Evolutionary conservation across 30 jellyfish, hydroid and myxozoan genomes (phyloP).

Genomic region (Calvadosia cruxmelitensis): DNA sequence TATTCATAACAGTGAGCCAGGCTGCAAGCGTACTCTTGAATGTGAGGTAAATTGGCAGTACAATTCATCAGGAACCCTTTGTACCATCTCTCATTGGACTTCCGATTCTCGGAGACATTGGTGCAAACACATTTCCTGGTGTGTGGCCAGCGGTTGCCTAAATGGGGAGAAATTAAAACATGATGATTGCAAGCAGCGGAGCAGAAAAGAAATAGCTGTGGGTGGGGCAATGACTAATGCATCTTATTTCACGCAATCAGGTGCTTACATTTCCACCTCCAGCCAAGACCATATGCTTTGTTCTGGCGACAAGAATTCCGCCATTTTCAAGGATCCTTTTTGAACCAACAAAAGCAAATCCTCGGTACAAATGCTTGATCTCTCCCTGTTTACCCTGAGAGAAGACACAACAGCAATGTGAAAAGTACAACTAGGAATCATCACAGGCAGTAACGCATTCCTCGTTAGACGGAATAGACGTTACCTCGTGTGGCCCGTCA

Average conservation of each 20-base stretch:
- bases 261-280: conserved; percentile 49
- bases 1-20: not conserved
- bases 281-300: conserved; percentile 71
- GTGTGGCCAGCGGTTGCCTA: conserved; percentile 17
- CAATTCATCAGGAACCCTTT: not conserved
- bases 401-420: not conserved
- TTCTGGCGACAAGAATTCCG: conserved; percentile 78
- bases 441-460: not conserved
- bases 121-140: conserved; percentile 70
- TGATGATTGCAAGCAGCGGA: too few species aligned
- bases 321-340: conserved; percentile 84
- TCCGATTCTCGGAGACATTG: conserved; percentile 92
- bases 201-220: not conserved
- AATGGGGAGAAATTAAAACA: too few species aligned
- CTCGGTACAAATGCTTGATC: conserved; percentile 86
- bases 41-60: too few species aligned
- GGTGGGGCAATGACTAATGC: not conserved
- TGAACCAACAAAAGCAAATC: conserved; percentile 80
- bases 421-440: not conserved
- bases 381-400: conserved; percentile 92
- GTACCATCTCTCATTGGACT: conserved; percentile 96
- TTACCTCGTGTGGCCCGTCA: conserved; percentile 87
- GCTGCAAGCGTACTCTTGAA: too few species aligned
- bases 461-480: not conserved
- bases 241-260: not conserved